A percentile compares a stretch with the other conserved stretches of the same genome.
Conservation (phyloP, 2,888 invertebrate genomes). For the Agrenia bidenticulata region DNA sequence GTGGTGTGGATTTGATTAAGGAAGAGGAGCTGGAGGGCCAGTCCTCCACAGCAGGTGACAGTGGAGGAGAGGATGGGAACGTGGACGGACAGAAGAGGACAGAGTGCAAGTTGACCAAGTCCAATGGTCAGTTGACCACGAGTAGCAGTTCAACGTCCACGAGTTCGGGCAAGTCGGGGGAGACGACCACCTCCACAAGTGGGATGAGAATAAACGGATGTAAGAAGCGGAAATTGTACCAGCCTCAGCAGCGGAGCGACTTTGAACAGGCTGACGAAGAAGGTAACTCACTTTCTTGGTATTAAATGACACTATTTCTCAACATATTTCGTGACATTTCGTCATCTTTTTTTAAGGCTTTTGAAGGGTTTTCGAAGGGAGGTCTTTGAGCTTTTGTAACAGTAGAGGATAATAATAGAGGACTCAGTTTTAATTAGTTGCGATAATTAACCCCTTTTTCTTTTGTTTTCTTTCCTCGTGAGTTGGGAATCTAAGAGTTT, state of each 20-base stretch:
- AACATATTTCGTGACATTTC: too few species aligned
- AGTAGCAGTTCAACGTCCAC: conserved; percentile 24
- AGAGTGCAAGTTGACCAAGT: not conserved
- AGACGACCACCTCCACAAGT: not conserved
- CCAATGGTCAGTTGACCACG: not conserved
- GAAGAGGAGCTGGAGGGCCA: not conserved
- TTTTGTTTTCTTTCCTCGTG: conserved; percentile 16
- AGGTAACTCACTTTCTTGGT: conserved; percentile 21
- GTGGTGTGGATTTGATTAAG: conserved; percentile 8
- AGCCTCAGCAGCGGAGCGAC: conserved; percentile 85
- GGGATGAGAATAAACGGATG: conserved; percentile 71
- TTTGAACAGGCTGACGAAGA: conserved; percentile 55
- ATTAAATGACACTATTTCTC: not conserved
- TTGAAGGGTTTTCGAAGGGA: too few species aligned
- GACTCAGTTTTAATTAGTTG: conserved; percentile 14
- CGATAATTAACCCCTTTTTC: conserved; percentile 18
- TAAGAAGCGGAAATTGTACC: conserved; percentile 92
- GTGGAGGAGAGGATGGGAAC: conserved; percentile 11
- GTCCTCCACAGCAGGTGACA: conserved; percentile 12
- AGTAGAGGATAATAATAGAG: not conserved
- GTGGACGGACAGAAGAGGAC: not conserved
- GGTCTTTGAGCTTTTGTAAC: too few species aligned
- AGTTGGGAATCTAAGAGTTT: not conserved
- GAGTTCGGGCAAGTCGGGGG: conserved; percentile 3
- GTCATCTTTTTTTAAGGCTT: too few species aligned